A percentile compares a stretch with the other conserved stretches of the same genome.
phyloP scores from a whole-genome alignment of 2,888 invertebrate species.

The Hypena proboscidalis region DNA sequence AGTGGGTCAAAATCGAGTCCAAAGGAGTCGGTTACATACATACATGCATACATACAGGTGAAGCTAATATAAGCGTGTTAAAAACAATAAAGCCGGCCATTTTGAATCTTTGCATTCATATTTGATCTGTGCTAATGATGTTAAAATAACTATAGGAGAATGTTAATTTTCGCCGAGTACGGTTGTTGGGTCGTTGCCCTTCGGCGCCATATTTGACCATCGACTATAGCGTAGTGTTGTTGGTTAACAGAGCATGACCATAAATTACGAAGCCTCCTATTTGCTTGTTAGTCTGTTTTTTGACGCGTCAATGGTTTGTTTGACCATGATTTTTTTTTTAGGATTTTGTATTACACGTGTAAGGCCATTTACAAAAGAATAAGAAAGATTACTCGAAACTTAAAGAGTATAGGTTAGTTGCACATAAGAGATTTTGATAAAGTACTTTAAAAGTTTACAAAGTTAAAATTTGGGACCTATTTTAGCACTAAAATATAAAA shows the following conservation, averaged over 20 bases:
- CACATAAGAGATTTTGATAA: too few relatives aligned
- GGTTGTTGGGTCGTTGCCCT: slow-evolving; percentile 56
- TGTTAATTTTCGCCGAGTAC: slow-evolving; percentile 65
- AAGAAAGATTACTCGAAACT: too few relatives aligned
- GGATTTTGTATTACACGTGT: too few relatives aligned
- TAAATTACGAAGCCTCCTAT: slow-evolving; percentile 63
- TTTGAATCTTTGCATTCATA: slow-evolving; percentile 29
- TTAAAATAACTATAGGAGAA: slow-evolving; percentile 59
- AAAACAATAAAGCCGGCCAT: neutral
- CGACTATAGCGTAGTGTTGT: slow-evolving; percentile 58
- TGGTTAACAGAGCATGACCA: slow-evolving; percentile 72
- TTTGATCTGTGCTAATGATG: slow-evolving; percentile 50
- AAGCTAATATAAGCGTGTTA: neutral
- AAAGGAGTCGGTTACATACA: too few relatives aligned
- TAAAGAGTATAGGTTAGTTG: too few relatives aligned
- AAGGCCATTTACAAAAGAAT: too few relatives aligned
- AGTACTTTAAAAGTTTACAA: too few relatives aligned
- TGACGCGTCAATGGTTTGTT: slow-evolving; percentile 62
- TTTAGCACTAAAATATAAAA: too few relatives aligned
- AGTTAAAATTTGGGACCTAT: too few relatives aligned
- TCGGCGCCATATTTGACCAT: slow-evolving; percentile 66
- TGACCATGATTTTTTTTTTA: slow-evolving; percentile 34
- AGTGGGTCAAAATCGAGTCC: too few relatives aligned
- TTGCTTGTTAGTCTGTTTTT: slow-evolving; percentile 58
- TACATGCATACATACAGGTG: too few relatives aligned